Base-by-base conservation (phyloP, 2,797 vertebrate species). In the Diplodus puntazzo region DNA sequence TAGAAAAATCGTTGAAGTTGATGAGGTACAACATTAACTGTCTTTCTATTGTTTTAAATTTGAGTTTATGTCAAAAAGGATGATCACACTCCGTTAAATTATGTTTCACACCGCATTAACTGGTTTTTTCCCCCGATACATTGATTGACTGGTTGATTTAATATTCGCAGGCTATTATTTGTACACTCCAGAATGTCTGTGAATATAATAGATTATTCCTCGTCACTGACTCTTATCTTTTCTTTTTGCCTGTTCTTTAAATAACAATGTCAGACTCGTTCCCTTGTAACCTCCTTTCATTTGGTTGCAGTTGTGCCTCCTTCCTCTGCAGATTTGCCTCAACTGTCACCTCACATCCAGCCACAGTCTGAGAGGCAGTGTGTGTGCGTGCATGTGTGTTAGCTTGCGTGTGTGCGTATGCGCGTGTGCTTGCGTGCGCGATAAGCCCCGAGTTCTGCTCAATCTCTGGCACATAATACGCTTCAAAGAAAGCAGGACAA, bases 401-500 rank as follows among this genome's bases (percentile, higher is more conserved):
- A 34, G 30, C 30, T 4, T 27, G 27, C 4, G 27, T 27, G 69
- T 69, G 54, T 50, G 21, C 52, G 34, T 50, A 30, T 60, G 42
- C 50, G 71, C 62, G 80, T 27, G 45, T 43, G 23, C 20, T 9
- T 3, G 50, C 20, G 5, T 46, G 57, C 73, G 85, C 74, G 82
- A 90, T 94, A 93, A 94, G 87, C 77, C 84, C 66, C 3, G 80
- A 88, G 74, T 90, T 90, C 81, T 83, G 83, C 90, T 90, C 93
- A 91, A 91, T 94, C 91, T 91, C 81, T 63, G 90, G 72, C 88
- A 82, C 88, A 91, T 94, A 94, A 95, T 94, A 90, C 83, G 88
- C 91, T 94, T 93, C 91, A 94, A 90, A 93, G 94, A 86, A 80
- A 80, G 81, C 86, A 69, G 82, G 90, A 93, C 91, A 94, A 92